phyloP scores from a whole-genome alignment of 2,797 vertebrate species.

The Orestias chungarensis region DNA sequence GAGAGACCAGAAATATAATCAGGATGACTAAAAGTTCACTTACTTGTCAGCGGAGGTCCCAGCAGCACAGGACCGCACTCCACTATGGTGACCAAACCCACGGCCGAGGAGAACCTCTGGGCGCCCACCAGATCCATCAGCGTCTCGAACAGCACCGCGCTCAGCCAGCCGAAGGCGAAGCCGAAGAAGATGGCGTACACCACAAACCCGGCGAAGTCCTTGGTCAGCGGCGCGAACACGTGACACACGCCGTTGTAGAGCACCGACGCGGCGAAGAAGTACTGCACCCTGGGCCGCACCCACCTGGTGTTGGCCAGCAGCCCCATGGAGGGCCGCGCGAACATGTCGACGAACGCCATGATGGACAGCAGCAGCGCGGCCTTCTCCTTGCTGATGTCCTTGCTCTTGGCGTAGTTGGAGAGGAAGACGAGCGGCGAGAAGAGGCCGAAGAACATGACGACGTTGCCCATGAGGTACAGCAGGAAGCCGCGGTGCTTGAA shows the following conservation, averaged over 20 bases:
- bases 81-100: constrained; percentile 96
- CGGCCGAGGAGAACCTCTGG: constrained; percentile 93
- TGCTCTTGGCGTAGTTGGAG: constrained; percentile 92
- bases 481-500: constrained; percentile 95
- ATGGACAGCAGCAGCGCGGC: constrained; percentile 94
- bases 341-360: constrained; percentile 95
- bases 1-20: too few relatives aligned
- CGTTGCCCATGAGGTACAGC: constrained; percentile 92
- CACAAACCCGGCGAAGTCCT: constrained; percentile 85
- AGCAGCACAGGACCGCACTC: constrained; percentile 94
- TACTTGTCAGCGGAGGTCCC: constrained; percentile 92
- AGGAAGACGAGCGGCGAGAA: constrained; percentile 96
- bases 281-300: constrained; percentile 92
- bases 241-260: constrained; percentile 93
- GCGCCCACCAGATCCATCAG: constrained; percentile 96
- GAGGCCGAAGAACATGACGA: constrained; percentile 96
- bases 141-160: constrained; percentile 93
- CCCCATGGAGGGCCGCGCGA: constrained; percentile 97
- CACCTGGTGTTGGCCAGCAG: constrained; percentile 92
- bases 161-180: constrained; percentile 96
- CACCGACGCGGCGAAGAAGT: constrained; percentile 90
- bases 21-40: too few relatives aligned
- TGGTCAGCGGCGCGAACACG: constrained; percentile 84
- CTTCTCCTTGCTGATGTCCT: constrained; percentile 86
- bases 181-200: constrained; percentile 94